Conservation (phyloP, 2,113 vertebrate genomes). For the Atherinomorus stipes region DNA sequence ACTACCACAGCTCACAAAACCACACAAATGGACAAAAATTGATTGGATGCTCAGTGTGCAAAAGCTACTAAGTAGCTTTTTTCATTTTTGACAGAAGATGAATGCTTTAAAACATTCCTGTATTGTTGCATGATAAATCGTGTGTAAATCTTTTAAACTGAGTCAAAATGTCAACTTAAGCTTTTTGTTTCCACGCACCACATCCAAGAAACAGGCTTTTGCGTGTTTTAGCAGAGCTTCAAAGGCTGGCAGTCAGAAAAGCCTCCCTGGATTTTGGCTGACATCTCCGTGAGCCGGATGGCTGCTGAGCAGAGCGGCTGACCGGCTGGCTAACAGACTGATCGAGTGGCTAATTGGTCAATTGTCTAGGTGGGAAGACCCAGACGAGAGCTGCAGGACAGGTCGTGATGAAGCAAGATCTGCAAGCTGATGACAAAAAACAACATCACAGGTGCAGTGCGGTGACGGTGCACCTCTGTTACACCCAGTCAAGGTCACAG, state of each 20-base stretch:
- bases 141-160: neutral
- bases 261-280: neutral
- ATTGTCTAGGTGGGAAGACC: slow-evolving; percentile 9
- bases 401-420: neutral
- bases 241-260: slow-evolving; percentile 12
- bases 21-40: no score
- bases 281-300: slow-evolving; percentile 3
- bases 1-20: no score
- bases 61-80: no score
- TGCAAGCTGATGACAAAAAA: neutral
- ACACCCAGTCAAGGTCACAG: slow-evolving; percentile 36
- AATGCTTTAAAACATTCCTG: no score
- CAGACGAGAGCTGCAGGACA: neutral
- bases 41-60: no score
- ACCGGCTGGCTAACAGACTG: slow-evolving; percentile 7
- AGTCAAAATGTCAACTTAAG: neutral
- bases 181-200: neutral
- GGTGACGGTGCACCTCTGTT: neutral
- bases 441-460: neutral
- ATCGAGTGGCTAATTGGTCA: slow-evolving; percentile 33
- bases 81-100: no score
- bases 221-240: slow-evolving; percentile 20
- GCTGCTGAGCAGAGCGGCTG: neutral
- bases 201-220: neutral
- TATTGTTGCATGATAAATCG: no score